These are phyloP conservation scores for Labeo calbasu DNA, from an alignment of 2,797 vertebrate genomes.

Conservation along the genomic window DNA sequence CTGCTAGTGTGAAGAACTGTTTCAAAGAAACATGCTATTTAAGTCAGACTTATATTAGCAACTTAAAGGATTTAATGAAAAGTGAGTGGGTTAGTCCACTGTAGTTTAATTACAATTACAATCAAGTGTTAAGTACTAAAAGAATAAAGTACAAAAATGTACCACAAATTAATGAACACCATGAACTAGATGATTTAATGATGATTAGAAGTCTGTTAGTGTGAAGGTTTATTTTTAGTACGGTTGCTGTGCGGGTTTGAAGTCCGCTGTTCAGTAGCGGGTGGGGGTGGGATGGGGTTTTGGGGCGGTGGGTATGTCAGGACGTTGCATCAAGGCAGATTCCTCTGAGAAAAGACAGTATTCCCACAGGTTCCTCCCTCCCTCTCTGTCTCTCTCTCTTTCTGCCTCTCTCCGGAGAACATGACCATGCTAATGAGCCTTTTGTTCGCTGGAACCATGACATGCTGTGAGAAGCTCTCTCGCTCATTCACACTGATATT, in stretches of 20 bases:
- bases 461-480: slow-evolving; percentile 38
- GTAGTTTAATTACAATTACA: neutral
- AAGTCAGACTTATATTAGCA: neutral
- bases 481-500: neutral
- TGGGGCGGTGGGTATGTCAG: slow-evolving; percentile 43
- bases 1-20: neutral
- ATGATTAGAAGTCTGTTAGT: slow-evolving; percentile 11
- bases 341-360: slow-evolving; percentile 50
- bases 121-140: neutral
- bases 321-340: slow-evolving; percentile 56
- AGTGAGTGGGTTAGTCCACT: neutral
- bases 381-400: slow-evolving; percentile 14
- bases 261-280: neutral
- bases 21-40: neutral
- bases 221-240: slow-evolving; percentile 41
- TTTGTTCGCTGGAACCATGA: slow-evolving; percentile 52
- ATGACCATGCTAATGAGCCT: slow-evolving; percentile 53
- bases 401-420: slow-evolving; percentile 48
- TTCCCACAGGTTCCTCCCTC: slow-evolving; percentile 47
- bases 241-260: slow-evolving; percentile 17
- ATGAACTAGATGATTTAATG: slow-evolving; percentile 23
- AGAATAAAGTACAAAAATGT: neutral
- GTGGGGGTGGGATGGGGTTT: slow-evolving; percentile 20
- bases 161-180: slow-evolving; percentile 17
- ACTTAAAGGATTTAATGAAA: neutral